These are phyloP conservation scores for Sylvia borin DNA, from an alignment of 2,797 vertebrate genomes.

Conservation along the genomic window DNA sequence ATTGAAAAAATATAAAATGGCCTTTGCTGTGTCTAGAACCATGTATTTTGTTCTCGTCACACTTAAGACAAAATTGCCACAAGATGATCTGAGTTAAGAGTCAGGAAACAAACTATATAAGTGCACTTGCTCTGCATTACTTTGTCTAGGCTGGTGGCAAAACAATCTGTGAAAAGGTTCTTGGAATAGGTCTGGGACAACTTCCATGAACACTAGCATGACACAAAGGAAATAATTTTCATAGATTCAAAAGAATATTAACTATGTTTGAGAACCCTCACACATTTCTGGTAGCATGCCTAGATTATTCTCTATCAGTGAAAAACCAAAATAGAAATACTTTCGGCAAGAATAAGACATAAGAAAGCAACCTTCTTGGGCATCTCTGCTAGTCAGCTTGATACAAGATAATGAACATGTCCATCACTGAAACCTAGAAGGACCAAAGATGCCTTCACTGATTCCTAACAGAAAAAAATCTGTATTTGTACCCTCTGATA, in stretches of 20 bases:
- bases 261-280: neutral
- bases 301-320: neutral
- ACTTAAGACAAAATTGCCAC: neutral
- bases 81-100: neutral
- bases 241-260: neutral
- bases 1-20: neutral
- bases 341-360: neutral
- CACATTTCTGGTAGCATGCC: neutral
- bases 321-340: neutral
- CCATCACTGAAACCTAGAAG: neutral
- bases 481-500: neutral
- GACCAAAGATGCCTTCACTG: neutral
- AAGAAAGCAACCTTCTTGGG: neutral
- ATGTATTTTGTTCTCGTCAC: neutral
- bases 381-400: neutral
- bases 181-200: neutral
- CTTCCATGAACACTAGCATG: fast-evolving
- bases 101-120: neutral
- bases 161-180: neutral
- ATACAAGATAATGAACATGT: neutral
- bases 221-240: neutral
- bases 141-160: neutral
- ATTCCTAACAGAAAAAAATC: neutral
- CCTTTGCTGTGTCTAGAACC: neutral
- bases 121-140: neutral